phyloP scores from a whole-genome alignment of 2,888 invertebrate genomes.

The Epirrita christyi region DNA sequence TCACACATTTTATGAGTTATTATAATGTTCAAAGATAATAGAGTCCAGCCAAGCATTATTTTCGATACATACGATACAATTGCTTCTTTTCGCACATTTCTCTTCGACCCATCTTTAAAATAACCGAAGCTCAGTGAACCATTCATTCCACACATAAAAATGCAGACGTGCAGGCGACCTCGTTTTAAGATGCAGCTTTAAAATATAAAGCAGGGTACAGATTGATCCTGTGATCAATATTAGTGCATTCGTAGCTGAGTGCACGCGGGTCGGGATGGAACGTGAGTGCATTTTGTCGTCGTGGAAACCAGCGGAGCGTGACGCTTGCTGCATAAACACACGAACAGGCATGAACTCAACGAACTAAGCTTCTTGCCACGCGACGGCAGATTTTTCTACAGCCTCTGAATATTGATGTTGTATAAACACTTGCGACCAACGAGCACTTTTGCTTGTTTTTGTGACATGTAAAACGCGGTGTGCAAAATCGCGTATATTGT shows the following conservation, averaged over 20 bases:
- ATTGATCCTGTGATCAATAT: slow-evolving; percentile 69
- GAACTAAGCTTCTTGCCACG: slow-evolving; percentile 51
- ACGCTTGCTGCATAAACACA: slow-evolving; percentile 67
- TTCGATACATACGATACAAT: not conserved
- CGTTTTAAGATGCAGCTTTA: slow-evolving; percentile 38
- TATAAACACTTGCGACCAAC: slow-evolving; percentile 52
- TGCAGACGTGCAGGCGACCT: slow-evolving; percentile 35
- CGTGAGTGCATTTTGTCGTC: slow-evolving; percentile 83
- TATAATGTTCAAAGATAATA: too few species aligned
- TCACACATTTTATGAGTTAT: too few species aligned
- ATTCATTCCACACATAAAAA: slow-evolving; percentile 29
- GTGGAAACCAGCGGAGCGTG: slow-evolving; percentile 71
- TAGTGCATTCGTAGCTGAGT: slow-evolving; percentile 69
- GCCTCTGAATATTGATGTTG: slow-evolving; percentile 72
- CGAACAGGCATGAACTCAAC: slow-evolving; percentile 54
- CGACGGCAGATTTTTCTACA: slow-evolving; percentile 64
- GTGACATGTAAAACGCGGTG: slow-evolving; percentile 43
- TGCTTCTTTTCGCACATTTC: not conserved
- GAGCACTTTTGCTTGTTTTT: slow-evolving; percentile 45
- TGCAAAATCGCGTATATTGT: slow-evolving; percentile 39
- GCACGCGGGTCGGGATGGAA: slow-evolving; percentile 60
- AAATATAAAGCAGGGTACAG: slow-evolving; percentile 45
- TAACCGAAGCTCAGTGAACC: slow-evolving; percentile 32
- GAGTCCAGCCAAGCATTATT: slow-evolving; percentile 6
- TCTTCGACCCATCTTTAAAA: slow-evolving; percentile 27